Conservation (phyloP, 2,888 invertebrate genomes). For the Salpingus planirostris region DNA sequence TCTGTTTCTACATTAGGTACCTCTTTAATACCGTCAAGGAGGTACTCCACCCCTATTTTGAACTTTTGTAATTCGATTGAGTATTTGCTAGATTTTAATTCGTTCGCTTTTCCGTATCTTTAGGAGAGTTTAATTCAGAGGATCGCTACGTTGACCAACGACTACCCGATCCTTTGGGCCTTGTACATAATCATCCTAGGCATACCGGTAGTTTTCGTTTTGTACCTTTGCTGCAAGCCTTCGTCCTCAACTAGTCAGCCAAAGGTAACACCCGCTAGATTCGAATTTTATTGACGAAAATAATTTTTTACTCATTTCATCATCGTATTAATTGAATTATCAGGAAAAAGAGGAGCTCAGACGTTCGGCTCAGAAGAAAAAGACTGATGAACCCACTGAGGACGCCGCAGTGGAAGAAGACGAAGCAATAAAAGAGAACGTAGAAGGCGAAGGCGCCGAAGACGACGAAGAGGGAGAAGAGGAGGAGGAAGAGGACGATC, state of each 20-base stretch:
- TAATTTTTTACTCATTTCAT: not conserved
- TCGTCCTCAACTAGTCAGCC: conserved; percentile 29
- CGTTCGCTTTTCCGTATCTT: conserved; percentile 19
- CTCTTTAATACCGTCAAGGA: conserved; percentile 57
- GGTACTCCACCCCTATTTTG: no score
- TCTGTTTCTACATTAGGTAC: conserved; percentile 59
- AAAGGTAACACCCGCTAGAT: conserved; percentile 19
- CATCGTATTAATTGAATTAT: conserved; percentile 4
- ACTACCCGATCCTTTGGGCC: conserved; percentile 87
- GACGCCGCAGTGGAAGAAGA: conserved; percentile 49
- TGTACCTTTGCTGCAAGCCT: conserved; percentile 72
- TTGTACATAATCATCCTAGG: conserved; percentile 71
- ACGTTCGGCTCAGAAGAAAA: conserved; percentile 52
- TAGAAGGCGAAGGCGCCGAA: conserved; percentile 35
- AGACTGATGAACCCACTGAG: conserved; percentile 60
- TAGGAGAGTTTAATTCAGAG: conserved; percentile 75
- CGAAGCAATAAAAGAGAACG: conserved; percentile 26
- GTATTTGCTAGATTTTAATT: not conserved
- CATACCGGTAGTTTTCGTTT: conserved; percentile 66
- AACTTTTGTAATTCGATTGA: not conserved
- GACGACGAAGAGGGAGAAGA: conserved; percentile 27
- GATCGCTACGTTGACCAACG: conserved; percentile 65
- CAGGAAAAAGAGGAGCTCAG: conserved; percentile 43
- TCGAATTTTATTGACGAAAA: not conserved
- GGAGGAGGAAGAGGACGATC: conserved; percentile 35